Evolutionary conservation across 2,888 invertebrate species (phyloP).

Genomic region (Cataglyphis rosenhaueri): DNA sequence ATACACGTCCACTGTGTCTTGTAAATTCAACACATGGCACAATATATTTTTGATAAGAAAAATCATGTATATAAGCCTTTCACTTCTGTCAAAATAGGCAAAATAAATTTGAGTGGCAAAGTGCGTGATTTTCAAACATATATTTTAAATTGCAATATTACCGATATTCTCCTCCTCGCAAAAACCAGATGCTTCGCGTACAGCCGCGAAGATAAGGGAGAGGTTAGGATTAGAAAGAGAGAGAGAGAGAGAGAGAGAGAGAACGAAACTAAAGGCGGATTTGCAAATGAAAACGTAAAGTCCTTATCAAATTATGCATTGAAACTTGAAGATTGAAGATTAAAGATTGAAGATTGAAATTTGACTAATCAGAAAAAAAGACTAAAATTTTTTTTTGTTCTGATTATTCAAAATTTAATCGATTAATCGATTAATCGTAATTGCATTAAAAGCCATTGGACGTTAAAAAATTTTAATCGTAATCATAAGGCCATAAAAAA

Average conservation of each 20-base stretch:
- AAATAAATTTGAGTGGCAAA: neutral
- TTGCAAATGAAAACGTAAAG: too few species aligned
- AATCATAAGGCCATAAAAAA: too few species aligned
- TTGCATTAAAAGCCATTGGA: too few species aligned
- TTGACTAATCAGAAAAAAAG: too few species aligned
- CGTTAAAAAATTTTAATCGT: too few species aligned
- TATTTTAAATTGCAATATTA: constrained; percentile 6
- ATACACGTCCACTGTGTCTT: neutral
- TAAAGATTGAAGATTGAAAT: too few species aligned
- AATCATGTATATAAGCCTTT: neutral
- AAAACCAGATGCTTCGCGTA: neutral
- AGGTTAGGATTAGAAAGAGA: neutral
- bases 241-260: neutral
- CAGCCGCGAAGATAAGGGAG: neutral
- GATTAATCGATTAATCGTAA: too few species aligned
- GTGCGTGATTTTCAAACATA: neutral
- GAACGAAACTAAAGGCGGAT: too few species aligned
- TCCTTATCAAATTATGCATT: too few species aligned
- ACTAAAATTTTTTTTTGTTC: too few species aligned
- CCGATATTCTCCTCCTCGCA: neutral
- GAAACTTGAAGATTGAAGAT: too few species aligned
- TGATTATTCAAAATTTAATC: too few species aligned
- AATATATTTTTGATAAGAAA: neutral
- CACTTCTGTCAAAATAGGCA: neutral
- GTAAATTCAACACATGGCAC: neutral